Conservation (phyloP, 1,140 invertebrate species). For the Neodiprion fabricii region DNA sequence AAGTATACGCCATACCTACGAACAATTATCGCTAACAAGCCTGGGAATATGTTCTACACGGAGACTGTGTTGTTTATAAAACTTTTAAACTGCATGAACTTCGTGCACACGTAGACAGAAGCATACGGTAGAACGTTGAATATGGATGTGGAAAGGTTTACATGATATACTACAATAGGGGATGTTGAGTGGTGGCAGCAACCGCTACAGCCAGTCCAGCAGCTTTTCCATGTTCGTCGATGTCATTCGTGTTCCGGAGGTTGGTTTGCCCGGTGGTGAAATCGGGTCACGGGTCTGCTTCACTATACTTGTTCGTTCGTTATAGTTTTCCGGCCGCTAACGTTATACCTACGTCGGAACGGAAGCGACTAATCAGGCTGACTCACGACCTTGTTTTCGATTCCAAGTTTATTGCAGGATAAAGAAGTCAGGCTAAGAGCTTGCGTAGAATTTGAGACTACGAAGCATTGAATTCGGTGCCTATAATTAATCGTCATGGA, state of each 20-base stretch:
- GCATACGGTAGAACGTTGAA: no score
- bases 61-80: no score
- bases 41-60: no score
- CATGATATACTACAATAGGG: background rate
- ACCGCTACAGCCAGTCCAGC: background rate
- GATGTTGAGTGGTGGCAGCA: background rate
- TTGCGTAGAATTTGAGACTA: background rate
- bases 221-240: no score
- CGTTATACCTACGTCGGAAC: background rate
- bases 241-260: no score
- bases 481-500: background rate
- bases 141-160: background rate
- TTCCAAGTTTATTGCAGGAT: background rate
- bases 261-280: background rate
- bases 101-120: no score
- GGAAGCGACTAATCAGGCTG: background rate
- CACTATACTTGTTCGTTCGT: background rate
- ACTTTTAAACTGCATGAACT: no score
- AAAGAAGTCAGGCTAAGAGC: background rate
- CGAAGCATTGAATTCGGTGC: background rate
- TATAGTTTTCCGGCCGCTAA: background rate
- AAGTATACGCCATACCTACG: no score
- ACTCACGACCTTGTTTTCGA: conserved; percentile 1
- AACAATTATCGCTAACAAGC: no score
- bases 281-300: background rate